phyloP scores from a whole-genome alignment of 2,113 vertebrate species.

The Zosterops borbonicus region DNA sequence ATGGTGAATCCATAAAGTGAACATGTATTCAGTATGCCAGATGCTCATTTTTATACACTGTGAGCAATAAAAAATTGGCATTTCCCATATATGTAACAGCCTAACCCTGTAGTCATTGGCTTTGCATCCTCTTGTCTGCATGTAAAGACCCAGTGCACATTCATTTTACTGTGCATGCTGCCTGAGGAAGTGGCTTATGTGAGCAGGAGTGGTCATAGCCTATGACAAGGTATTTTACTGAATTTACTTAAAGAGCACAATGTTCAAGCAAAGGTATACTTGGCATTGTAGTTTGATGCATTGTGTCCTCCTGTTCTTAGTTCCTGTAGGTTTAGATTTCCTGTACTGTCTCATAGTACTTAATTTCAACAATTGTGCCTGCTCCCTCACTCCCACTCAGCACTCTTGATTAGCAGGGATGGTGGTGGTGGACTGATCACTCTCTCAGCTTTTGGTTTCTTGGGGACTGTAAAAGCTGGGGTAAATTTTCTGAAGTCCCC shows the following conservation, averaged over 20 bases:
- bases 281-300: background rate
- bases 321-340: background rate
- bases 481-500: background rate
- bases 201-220: background rate
- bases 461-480: background rate
- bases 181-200: background rate
- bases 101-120: background rate
- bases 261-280: background rate
- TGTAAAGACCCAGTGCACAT: background rate
- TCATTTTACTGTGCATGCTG: background rate
- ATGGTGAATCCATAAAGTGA: background rate
- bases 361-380: background rate
- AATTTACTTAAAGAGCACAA: background rate
- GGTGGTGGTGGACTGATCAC: background rate
- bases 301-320: background rate
- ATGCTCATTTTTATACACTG: background rate
- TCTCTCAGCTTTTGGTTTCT: background rate
- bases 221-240: background rate
- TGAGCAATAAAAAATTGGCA: background rate
- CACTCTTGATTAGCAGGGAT: background rate
- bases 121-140: background rate
- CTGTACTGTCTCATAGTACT: background rate
- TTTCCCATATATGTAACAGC: background rate
- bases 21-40: rapidly evolving
- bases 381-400: background rate